phyloP scores from a whole-genome alignment of 2,113 vertebrate species.

The Oxyruncus cristatus region DNA sequence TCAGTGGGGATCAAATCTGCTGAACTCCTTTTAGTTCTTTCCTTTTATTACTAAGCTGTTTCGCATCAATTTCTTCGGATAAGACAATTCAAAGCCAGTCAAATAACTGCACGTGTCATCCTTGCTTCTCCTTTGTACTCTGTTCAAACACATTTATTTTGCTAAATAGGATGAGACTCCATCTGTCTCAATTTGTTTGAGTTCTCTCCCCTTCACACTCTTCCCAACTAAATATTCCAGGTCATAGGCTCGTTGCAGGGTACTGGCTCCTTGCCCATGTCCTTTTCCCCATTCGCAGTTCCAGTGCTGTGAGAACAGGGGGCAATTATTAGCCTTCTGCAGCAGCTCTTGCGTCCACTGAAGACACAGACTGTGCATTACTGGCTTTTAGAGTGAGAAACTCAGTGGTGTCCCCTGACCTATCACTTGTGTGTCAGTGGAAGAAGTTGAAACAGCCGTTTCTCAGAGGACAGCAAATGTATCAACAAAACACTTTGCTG shows the following conservation, averaged over 20 bases:
- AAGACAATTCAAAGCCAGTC: background rate
- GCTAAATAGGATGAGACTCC: background rate
- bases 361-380: background rate
- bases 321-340: background rate
- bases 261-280: background rate
- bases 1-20: background rate
- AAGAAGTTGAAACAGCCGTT: background rate
- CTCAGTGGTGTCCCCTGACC: background rate
- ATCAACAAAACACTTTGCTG: background rate
- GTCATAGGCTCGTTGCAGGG: background rate
- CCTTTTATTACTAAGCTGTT: background rate
- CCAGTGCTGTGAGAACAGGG: background rate
- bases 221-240: background rate
- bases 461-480: constrained; percentile 25
- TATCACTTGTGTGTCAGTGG: background rate
- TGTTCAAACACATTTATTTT: background rate
- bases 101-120: background rate
- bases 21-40: background rate
- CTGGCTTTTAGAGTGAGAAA: constrained; percentile 34
- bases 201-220: background rate
- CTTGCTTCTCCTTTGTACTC: background rate
- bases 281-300: background rate
- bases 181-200: background rate
- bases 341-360: background rate
- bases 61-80: background rate